Evolutionary conservation across 2,797 vertebrate species (phyloP).

Genomic region (Crenichthys baileyi): DNA sequence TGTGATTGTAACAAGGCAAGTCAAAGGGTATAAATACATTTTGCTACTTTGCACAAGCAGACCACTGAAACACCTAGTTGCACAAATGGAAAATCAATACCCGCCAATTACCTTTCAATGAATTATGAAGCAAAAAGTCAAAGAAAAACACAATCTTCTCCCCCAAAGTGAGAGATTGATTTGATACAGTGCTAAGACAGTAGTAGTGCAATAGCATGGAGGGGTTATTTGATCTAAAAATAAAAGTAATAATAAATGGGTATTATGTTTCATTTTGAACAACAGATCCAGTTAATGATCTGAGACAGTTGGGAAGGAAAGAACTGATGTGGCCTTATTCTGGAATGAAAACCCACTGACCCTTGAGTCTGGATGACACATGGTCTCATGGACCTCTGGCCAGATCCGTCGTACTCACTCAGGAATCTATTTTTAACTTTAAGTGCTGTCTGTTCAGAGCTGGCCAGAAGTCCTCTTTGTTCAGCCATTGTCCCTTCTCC

Average conservation of each 20-base stretch:
- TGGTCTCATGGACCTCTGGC: background rate
- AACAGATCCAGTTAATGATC: background rate
- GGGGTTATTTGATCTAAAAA: background rate
- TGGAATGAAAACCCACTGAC: constrained; percentile 24
- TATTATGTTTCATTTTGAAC: background rate
- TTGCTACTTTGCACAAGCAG: too few relatives aligned
- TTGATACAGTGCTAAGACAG: background rate
- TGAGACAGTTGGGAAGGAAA: background rate
- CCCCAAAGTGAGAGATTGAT: too few relatives aligned
- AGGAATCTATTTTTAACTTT: constrained; percentile 28
- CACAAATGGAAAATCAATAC: background rate
- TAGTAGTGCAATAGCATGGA: background rate
- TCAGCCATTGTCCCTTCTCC: constrained; percentile 54
- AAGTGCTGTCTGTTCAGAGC: constrained; percentile 10
- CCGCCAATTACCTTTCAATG: background rate
- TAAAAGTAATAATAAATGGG: background rate
- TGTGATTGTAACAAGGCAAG: too few relatives aligned
- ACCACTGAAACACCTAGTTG: too few relatives aligned
- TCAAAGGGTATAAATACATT: too few relatives aligned
- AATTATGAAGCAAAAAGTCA: too few relatives aligned
- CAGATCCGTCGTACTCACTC: background rate
- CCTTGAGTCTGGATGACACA: constrained; percentile 30
- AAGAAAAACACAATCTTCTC: too few relatives aligned
- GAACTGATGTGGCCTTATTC: constrained; percentile 8
- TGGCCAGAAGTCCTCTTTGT: constrained; percentile 42